These are phyloP conservation scores for Acrossocheilus fasciatus DNA, from an alignment of 2,797 vertebrate species.

Conservation along the genomic window DNA sequence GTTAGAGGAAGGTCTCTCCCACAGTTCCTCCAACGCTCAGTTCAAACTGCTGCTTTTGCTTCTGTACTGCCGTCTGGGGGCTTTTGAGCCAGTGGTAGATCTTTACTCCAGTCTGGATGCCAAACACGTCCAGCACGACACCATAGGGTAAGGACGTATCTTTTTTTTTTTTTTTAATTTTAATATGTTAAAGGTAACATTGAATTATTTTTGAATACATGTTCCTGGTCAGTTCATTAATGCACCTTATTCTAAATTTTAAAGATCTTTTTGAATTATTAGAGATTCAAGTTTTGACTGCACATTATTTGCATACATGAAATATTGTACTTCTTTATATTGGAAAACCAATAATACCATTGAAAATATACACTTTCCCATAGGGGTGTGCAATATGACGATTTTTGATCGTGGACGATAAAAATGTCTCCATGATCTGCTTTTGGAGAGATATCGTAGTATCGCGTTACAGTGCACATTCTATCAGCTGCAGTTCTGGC, in stretches of 20 bases:
- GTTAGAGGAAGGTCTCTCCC: constrained; percentile 88
- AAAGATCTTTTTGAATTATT: neutral
- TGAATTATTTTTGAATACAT: neutral
- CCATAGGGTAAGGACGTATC: constrained; percentile 88
- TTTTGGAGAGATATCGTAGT: too few relatives aligned
- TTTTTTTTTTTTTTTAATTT: neutral
- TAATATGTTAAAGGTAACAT: neutral
- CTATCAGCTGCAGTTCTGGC: too few relatives aligned
- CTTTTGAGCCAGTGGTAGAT: constrained; percentile 94
- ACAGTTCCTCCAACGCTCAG: constrained; percentile 94
- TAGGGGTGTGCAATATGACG: too few relatives aligned
- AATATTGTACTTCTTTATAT: neutral
- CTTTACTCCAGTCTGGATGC: constrained; percentile 96
- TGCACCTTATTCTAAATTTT: neutral
- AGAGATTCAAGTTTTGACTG: neutral
- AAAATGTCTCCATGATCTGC: too few relatives aligned
- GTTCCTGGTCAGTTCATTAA: neutral
- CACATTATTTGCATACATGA: neutral
- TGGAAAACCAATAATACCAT: neutral
- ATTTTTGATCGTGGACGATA: too few relatives aligned
- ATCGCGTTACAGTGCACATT: too few relatives aligned
- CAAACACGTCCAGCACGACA: constrained; percentile 98
- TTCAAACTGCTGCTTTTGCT: constrained; percentile 97
- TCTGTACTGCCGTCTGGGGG: constrained; percentile 92
- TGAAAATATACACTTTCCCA: neutral